A percentile compares a stretch with the other conserved stretches of the same genome.
phyloP scores from a whole-genome alignment of 2,113 vertebrate species.

The Camelus dromedarius region DNA sequence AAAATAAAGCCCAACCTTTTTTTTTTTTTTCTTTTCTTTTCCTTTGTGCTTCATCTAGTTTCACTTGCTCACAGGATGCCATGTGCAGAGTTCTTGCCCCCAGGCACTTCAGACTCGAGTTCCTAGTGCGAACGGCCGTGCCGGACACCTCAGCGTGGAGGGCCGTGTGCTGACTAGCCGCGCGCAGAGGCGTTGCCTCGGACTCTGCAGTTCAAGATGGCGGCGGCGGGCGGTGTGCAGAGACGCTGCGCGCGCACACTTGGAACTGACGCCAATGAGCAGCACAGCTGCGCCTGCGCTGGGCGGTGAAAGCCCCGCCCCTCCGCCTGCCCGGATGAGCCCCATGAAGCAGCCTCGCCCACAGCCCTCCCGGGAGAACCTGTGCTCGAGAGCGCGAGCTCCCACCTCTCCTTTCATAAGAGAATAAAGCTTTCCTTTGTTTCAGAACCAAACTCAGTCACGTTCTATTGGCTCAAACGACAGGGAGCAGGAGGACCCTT shows the following conservation, averaged over 20 bases:
- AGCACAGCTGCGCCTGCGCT: not conserved
- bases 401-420: not conserved
- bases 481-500: not conserved
- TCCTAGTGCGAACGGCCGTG: not conserved
- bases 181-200: not conserved
- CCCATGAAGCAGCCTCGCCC: not conserved
- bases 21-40: not conserved
- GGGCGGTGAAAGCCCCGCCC: not conserved
- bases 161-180: not conserved
- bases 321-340: too few species aligned
- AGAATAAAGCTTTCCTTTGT: not conserved
- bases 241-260: not conserved
- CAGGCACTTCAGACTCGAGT: not conserved
- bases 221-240: accelerated
- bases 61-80: not conserved
- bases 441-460: not conserved
- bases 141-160: not conserved
- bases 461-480: not conserved
- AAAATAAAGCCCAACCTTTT: not conserved
- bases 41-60: not conserved
- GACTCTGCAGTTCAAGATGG: not conserved
- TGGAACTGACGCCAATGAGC: not conserved
- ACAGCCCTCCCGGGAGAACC: not conserved
- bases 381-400: accelerated
- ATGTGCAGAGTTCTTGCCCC: not conserved